Conservation (phyloP, 2,113 vertebrate genomes). For the Meleagris gallopavo region DNA sequence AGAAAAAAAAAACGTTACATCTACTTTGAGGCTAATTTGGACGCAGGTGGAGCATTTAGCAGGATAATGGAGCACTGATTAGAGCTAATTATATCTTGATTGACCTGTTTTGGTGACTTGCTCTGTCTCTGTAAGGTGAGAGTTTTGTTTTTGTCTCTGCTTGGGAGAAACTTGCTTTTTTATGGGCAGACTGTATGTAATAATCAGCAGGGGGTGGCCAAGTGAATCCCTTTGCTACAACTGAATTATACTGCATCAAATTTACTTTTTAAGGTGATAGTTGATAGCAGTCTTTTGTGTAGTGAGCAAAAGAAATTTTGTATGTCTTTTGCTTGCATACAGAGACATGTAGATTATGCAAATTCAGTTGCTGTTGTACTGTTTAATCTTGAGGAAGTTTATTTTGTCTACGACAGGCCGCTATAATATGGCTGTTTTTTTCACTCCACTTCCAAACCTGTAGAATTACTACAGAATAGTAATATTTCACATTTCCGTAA, state of each 20-base stretch:
- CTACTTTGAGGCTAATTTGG: background rate
- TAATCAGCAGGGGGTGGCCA: background rate
- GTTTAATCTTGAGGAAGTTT: background rate
- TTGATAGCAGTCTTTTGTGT: background rate
- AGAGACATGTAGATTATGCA: background rate
- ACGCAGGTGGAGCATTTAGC: background rate
- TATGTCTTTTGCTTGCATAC: background rate
- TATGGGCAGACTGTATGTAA: background rate
- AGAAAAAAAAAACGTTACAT: background rate
- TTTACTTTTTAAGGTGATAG: background rate
- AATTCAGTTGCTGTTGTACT: background rate
- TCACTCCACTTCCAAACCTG: background rate
- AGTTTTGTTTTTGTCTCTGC: background rate
- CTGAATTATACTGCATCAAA: background rate
- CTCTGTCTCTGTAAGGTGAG: background rate
- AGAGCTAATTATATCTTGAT: slow-evolving; percentile 23
- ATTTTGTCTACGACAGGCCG: background rate
- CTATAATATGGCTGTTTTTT: background rate
- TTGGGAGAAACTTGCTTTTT: background rate
- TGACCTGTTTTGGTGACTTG: slow-evolving; percentile 9
- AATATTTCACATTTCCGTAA: background rate
- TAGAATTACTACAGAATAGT: background rate
- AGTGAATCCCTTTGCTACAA: slow-evolving; percentile 30
- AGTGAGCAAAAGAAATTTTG: background rate
- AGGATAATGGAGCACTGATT: background rate